These are phyloP conservation scores for Drosophila silvestris DNA, from an alignment of 2,888 invertebrate genomes.

Conservation along the genomic window DNA sequence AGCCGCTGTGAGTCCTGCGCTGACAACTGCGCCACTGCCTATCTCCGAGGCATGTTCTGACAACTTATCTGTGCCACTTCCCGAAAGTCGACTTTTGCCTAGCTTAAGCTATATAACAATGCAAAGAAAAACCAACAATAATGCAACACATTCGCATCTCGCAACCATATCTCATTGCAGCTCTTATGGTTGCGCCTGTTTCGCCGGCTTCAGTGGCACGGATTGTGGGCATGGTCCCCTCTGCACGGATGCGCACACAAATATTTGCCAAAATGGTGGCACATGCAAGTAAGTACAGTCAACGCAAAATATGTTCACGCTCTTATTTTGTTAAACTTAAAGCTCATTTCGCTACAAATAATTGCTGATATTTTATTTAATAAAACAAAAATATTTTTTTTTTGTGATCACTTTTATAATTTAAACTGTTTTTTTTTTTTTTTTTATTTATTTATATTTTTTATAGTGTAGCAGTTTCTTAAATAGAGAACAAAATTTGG, in stretches of 20 bases:
- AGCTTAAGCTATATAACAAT: not conserved
- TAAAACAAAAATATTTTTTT: not conserved
- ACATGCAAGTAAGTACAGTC: constrained; percentile 90
- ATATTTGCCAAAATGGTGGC: constrained; percentile 92
- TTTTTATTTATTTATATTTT: not conserved
- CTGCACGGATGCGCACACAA: constrained; percentile 88
- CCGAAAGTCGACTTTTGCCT: not conserved
- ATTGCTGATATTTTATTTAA: not conserved
- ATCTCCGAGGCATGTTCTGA: constrained; percentile 17
- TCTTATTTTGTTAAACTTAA: not conserved
- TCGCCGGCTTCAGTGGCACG: constrained; percentile 91
- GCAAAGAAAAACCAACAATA: constrained; percentile 14
- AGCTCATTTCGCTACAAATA: too few relatives aligned
- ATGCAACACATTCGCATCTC: constrained; percentile 34
- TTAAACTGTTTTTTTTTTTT: not conserved
- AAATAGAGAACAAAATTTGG: not conserved
- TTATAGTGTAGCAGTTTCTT: not conserved
- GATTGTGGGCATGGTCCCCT: constrained; percentile 93
- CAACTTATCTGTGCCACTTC: constrained; percentile 31
- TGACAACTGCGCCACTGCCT: constrained; percentile 46
- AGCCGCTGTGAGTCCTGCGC: constrained; percentile 37
- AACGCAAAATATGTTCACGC: not conserved
- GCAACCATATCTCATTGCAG: constrained; percentile 85
- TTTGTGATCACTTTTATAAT: not conserved
- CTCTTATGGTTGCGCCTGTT: constrained; percentile 92